Evolutionary conservation across 2,888 invertebrate species (phyloP), one percentile per base, ranked within the genome.

Genomic region (Linyphia triangularis): DNA sequence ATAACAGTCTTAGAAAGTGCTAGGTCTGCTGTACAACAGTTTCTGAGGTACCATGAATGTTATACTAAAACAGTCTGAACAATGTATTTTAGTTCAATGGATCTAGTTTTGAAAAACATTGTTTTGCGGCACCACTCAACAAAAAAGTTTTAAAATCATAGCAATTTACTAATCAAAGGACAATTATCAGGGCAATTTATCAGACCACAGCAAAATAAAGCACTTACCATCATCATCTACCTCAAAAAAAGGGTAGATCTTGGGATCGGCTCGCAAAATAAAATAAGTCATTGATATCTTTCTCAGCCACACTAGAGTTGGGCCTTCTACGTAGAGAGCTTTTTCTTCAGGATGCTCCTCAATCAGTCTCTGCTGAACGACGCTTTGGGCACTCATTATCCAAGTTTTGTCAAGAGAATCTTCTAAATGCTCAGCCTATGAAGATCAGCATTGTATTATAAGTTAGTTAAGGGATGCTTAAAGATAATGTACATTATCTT

Each of bases 361-460:
- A 16, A 98, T 92, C 7, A 99, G 93, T 67, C 95, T 93, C 91
- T 94, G 94, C 92, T 99, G 99, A 0, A 93, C 93, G 9, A 94
- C 94, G 93, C 97, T 96, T 92, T 97, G 97, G 0, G 96, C 96
- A 92, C 96, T 97, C 0, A 97, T 96, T 90, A 99, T 95, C 97
- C 98, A 99, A 0, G 98, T 98, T 91, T 97, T 95, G 91, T 98
- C 98, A 59, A 96, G 92, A 0, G 96, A 94, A 91, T 96, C 96
- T 91, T 95, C 94, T 79, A 97, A 94, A 91, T 96, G 95, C 91
- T 94, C 93, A 90, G 96, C 95, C 94, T 96, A 93, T 59, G 92
- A 92, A 59, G n/a, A n/a, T n/a, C n/a, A n/a, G n/a, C n/a, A n/a
- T n/a, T n/a, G n/a, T n/a, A n/a, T n/a, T n/a, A n/a, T n/a, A n/a